Evolutionary conservation across 1,140 invertebrate genomes (phyloP).

Genomic region (Philotrypesis tridentata): DNA sequence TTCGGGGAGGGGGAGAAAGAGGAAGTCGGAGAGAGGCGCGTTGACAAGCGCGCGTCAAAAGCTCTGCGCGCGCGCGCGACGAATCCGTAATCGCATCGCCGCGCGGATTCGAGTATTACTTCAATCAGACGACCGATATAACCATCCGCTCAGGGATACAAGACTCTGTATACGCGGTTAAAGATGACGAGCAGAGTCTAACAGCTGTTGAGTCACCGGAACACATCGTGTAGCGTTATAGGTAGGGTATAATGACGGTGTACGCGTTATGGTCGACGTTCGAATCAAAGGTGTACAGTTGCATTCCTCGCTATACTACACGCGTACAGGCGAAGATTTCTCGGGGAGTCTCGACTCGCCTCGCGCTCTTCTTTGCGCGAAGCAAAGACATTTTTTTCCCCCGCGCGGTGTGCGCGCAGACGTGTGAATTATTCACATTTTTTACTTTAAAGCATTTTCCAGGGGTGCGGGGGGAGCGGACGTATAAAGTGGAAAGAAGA

Average conservation of each 20-base stretch:
- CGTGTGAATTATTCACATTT: constrained; percentile 34
- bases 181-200: no score
- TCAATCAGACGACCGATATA: constrained; percentile 37
- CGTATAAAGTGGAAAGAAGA: constrained; percentile 29
- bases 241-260: no score
- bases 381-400: background rate
- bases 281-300: no score
- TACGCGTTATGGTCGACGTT: no score
- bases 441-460: constrained; percentile 5
- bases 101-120: constrained; percentile 27
- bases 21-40: no score
- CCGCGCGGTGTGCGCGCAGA: no score
- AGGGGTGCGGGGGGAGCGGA: no score
- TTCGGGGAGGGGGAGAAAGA: background rate
- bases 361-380: background rate
- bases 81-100: constrained; percentile 41
- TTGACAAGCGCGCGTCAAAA: constrained; percentile 19
- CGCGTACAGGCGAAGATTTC: background rate
- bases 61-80: constrained; percentile 29
- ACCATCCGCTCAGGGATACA: no score
- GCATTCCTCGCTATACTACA: background rate
- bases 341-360: background rate
- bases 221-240: no score
- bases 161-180: no score
- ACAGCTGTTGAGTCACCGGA: no score